Conservation (phyloP, 2,888 invertebrate species). For the Caenorhabditis afra region DNA sequence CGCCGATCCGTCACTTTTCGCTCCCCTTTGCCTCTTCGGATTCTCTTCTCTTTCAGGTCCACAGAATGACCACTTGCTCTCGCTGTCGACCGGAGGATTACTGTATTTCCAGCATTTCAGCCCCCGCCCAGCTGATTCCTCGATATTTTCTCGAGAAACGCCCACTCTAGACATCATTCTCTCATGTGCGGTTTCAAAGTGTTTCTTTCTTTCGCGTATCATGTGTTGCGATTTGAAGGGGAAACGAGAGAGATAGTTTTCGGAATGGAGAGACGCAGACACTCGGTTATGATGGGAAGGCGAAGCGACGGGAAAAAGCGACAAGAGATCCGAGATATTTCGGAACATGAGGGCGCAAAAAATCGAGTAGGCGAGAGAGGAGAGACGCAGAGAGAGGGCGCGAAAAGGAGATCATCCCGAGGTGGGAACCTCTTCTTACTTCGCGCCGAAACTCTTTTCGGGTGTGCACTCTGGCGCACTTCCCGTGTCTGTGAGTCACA, state of each 20-base stretch:
- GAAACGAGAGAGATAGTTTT: slow-evolving; percentile 1
- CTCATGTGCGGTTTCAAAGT: slow-evolving; percentile 10
- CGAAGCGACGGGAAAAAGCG: slow-evolving; percentile 1
- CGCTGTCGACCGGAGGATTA: background rate
- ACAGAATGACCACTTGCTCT: slow-evolving; percentile 20
- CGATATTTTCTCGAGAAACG: background rate
- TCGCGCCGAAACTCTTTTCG: no score
- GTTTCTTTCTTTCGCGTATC: slow-evolving; percentile 25
- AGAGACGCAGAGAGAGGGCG: slow-evolving; percentile 1
- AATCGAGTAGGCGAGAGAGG: background rate
- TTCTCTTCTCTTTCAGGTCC: background rate
- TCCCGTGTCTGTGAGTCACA: no score
- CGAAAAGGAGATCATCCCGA: background rate
- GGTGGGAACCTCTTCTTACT: background rate
- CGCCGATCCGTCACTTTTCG: slow-evolving; percentile 45
- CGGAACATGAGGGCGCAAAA: slow-evolving; percentile 30
- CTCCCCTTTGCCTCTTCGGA: background rate
- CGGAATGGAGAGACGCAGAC: slow-evolving; percentile 23
- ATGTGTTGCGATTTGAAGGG: slow-evolving; percentile 33
- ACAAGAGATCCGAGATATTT: slow-evolving; percentile 13
- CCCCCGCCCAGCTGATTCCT: background rate
- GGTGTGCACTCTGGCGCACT: no score
- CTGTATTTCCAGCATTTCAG: background rate
- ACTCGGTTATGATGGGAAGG: slow-evolving; percentile 43
- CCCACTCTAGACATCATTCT: background rate